Conservation (phyloP, 2,113 vertebrate species). For the Junco hyemalis region DNA sequence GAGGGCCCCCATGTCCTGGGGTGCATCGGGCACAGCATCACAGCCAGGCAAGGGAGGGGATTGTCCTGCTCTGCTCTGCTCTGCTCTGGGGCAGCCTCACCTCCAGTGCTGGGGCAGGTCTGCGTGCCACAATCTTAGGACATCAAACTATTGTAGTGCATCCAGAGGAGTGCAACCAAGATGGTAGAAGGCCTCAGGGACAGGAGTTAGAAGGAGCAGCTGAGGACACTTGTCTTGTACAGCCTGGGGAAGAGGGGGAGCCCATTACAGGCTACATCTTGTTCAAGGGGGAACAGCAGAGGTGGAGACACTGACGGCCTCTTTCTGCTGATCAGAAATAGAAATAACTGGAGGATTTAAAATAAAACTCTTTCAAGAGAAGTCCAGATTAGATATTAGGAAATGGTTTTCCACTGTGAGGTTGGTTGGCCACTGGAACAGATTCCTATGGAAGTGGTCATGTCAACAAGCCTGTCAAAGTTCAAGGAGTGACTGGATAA, state of each 20-base stretch:
- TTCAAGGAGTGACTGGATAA: neutral
- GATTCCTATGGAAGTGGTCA: neutral
- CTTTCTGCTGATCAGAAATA: neutral
- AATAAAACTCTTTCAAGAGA: neutral
- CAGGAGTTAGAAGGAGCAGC: neutral
- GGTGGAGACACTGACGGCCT: neutral
- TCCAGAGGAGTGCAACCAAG: fast-evolving
- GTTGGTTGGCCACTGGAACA: fast-evolving
- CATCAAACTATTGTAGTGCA: no score
- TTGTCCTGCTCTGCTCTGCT: neutral
- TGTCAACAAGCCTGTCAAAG: neutral
- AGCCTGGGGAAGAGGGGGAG: neutral
- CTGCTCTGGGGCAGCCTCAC: fast-evolving
- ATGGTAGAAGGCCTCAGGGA: fast-evolving
- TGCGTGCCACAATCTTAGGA: fast-evolving
- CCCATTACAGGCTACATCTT: fast-evolving
- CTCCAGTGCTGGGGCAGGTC: fast-evolving
- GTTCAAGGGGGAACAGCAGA: fast-evolving
- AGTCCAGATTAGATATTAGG: neutral
- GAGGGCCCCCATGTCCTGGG: fast-evolving
- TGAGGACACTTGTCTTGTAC: neutral
- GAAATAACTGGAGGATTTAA: neutral
- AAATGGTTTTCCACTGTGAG: neutral
- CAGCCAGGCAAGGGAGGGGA: fast-evolving
- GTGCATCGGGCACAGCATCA: fast-evolving